A percentile compares a stretch with the other conserved stretches of the same genome.
Evolutionary conservation across 2,888 invertebrate species (phyloP).

Genomic region (Drosophila pegasa): DNA sequence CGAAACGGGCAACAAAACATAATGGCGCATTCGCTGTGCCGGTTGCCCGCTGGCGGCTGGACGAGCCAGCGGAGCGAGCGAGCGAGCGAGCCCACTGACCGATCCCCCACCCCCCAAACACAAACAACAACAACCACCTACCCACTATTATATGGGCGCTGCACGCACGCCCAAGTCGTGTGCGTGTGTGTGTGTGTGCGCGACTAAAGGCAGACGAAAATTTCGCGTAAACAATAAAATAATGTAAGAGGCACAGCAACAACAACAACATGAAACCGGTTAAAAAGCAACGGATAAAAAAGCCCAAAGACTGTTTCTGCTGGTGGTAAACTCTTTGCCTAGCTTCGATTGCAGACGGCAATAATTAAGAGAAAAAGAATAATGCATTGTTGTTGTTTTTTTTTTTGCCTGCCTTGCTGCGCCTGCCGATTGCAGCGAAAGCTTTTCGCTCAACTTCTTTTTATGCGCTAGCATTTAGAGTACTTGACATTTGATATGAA

Average conservation of each 20-base stretch:
- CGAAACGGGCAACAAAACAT: slow-evolving; percentile 67
- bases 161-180: slow-evolving; percentile 66
- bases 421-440: background rate
- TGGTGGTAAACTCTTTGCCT: slow-evolving; percentile 27
- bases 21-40: slow-evolving; percentile 68
- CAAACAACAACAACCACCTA: slow-evolving; percentile 38
- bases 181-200: slow-evolving; percentile 16
- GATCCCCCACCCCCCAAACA: background rate
- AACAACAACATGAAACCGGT: slow-evolving; percentile 58
- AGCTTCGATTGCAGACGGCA: slow-evolving; percentile 70
- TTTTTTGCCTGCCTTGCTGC: slow-evolving; percentile 10
- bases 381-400: slow-evolving; percentile 72
- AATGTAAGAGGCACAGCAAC: slow-evolving; percentile 45
- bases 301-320: slow-evolving; percentile 40
- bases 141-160: slow-evolving; percentile 62
- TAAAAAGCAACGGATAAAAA: slow-evolving; percentile 45
- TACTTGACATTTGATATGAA: background rate
- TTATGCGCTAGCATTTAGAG: background rate
- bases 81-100: slow-evolving; percentile 16
- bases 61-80: slow-evolving; percentile 13
- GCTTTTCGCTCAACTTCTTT: background rate
- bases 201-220: slow-evolving; percentile 57
- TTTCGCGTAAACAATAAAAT: slow-evolving; percentile 76
- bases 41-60: slow-evolving; percentile 56
- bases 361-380: slow-evolving; percentile 65